Base-by-base conservation (phyloP, 2,888 invertebrate genomes). In the Apodemia hepburni region DNA sequence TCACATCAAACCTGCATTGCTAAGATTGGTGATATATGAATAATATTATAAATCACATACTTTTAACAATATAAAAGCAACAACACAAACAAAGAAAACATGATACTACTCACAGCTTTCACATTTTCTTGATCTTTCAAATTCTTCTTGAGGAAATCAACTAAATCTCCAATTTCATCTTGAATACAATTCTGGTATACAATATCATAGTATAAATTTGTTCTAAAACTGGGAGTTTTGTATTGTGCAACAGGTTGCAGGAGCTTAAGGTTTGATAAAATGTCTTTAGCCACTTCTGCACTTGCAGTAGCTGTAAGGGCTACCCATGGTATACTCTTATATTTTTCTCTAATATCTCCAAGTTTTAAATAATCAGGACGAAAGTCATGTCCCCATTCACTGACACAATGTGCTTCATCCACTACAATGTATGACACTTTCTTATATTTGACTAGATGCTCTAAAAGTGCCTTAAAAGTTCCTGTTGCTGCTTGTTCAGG, bases 361-460 rank as follows among this genome's bases (percentile, higher is more conserved):
- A 99, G 88, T 82, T 97, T 97, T 27, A 99, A 92, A 82, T 99
- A 99, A 83, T 98, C 98, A 0, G 98, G 98, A 8, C 98, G 93
- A 82, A 99, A 99, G 84, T 99, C 99, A 86, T 99, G 99, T 0
- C 99, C 99, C 99, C 99, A 99, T 75, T 99, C 97, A 74, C 98
- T 98, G 0, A 99, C 98, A 89, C 98, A 98, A 86, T 98, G 98
- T 1, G 98, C 98, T 90, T 99, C 99, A 86, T 99, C 99, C 12
- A 99, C 96, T 27, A 98, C 96, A 73, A 99, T 94, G 82, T 97
- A 98, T 0, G 96, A 95, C 5, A 99, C 85, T 77, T 97, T 95
- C 63, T 96, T 94, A 75, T 94, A 94, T 73, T 95, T 95, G 63
- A 94, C 87, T 70, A 98, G 85, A 73, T 94, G 93, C 29, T 93